Conservation (phyloP, 2,113 vertebrate species). For the Rutilus rutilus region DNA sequence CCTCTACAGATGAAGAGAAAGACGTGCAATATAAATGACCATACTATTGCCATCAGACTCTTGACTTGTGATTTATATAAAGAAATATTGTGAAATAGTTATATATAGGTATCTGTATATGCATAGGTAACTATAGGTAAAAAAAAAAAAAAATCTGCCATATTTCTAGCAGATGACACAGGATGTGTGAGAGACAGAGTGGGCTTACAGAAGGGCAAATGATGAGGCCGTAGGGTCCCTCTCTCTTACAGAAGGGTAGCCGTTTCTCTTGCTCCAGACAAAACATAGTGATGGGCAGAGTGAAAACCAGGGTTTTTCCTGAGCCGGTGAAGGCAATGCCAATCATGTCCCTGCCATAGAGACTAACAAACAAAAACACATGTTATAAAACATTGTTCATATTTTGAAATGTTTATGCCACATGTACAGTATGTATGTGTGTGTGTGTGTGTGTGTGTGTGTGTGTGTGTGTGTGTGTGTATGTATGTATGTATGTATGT, state of each 20-base stretch:
- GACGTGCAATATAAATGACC: background rate
- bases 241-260: slow-evolving; percentile 91
- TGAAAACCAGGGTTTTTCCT: slow-evolving; percentile 97
- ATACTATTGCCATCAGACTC: background rate
- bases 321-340: slow-evolving; percentile 98
- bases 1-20: slow-evolving; percentile 73
- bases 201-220: slow-evolving; percentile 93
- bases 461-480: no score
- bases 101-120: background rate
- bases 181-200: background rate
- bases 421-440: no score
- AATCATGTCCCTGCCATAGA: slow-evolving; percentile 97
- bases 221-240: slow-evolving; percentile 96
- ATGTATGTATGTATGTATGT: no score
- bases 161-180: background rate
- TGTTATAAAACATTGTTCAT: no score
- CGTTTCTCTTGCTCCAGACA: slow-evolving; percentile 95
- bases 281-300: slow-evolving; percentile 96
- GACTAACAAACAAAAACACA: slow-evolving; percentile 72
- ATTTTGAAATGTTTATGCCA: no score
- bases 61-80: background rate
- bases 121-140: no score
- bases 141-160: no score
- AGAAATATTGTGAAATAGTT: background rate
- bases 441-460: no score